Evolutionary conservation across 1,140 invertebrate species (phyloP).

Genomic region (Leptonema lineaticorne): DNA sequence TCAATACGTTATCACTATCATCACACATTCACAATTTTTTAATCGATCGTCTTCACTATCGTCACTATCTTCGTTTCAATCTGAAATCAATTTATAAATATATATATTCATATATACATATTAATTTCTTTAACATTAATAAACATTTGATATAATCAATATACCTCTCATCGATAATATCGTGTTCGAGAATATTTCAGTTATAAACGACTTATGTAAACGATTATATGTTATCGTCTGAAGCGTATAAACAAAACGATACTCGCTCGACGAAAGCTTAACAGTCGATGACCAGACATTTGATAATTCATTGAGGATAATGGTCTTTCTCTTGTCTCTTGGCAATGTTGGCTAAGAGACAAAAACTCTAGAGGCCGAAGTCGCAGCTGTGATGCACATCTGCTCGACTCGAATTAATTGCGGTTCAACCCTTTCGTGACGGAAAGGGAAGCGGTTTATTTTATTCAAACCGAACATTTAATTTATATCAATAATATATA

Average conservation of each 20-base stretch:
- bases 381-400: neutral
- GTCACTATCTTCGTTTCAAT: neutral
- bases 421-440: conserved; percentile 1
- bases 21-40: neutral
- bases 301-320: conserved; percentile 17
- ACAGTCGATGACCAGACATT: neutral
- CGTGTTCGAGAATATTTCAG: too few species aligned
- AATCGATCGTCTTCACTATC: neutral
- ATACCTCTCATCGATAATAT: too few species aligned
- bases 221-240: too few species aligned
- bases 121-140: too few species aligned
- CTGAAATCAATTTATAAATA: neutral
- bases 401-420: neutral
- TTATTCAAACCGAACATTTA: too few species aligned
- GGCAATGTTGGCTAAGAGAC: neutral
- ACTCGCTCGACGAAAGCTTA: neutral
- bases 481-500: too few species aligned
- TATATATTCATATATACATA: neutral
- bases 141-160: too few species aligned
- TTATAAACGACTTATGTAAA: too few species aligned
- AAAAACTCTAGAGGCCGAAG: conserved; percentile 3
- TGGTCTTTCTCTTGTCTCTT: neutral
- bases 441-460: too few species aligned
- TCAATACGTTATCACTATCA: neutral
- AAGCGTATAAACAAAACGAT: too few species aligned